Conservation (phyloP, 2,113 vertebrate genomes). For the Seriola dumerili region DNA sequence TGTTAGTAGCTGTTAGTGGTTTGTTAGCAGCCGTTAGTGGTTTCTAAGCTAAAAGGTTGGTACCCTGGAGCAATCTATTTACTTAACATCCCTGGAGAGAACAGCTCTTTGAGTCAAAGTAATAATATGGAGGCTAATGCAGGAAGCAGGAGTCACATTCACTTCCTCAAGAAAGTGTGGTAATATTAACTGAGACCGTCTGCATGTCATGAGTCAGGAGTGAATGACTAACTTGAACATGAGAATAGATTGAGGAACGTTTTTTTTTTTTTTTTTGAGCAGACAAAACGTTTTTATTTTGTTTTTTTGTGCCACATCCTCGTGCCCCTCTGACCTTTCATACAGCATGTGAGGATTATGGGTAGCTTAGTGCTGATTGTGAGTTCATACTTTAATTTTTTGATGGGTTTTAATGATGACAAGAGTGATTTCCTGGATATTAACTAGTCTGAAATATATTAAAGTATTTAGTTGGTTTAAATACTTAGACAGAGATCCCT, state of each 20-base stretch:
- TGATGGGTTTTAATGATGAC: not conserved
- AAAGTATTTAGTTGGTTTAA: too few species aligned
- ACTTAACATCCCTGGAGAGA: not conserved
- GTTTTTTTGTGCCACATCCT: constrained; percentile 18
- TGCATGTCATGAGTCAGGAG: constrained; percentile 39
- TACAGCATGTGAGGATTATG: constrained; percentile 13
- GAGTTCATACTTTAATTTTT: constrained; percentile 7
- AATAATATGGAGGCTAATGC: not conserved
- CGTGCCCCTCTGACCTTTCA: not conserved
- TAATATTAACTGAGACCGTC: constrained; percentile 14
- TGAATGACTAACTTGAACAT: constrained; percentile 40
- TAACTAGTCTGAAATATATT: not conserved
- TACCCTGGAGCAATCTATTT: not conserved
- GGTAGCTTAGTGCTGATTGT: not conserved
- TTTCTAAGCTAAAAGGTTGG: not conserved
- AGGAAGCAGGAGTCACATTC: not conserved
- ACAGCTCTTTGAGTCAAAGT: not conserved
- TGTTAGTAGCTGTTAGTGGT: not conserved
- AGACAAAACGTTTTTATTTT: not conserved
- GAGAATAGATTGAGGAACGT: constrained; percentile 57
- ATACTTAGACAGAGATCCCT: too few species aligned
- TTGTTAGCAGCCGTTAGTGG: too few species aligned
- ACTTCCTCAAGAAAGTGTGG: constrained; percentile 38
- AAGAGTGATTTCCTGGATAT: not conserved
- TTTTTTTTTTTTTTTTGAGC: not conserved